Conservation (phyloP, 2,888 invertebrate species). For the Chirona hameri region DNA sequence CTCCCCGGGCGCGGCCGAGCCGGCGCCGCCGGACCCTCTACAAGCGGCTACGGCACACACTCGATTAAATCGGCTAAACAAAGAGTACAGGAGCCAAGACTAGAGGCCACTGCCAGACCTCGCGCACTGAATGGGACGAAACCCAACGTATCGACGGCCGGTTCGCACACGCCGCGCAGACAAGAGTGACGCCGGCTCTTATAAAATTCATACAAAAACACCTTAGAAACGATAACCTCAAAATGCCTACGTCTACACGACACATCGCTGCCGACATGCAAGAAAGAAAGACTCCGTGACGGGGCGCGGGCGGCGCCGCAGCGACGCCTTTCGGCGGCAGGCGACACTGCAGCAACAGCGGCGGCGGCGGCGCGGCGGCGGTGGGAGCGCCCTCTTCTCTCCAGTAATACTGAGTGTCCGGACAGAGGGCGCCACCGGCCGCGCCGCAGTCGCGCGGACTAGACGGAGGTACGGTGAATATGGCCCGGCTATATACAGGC, state of each 20-base stretch:
- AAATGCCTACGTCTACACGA: slow-evolving; percentile 8
- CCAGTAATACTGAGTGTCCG: no score
- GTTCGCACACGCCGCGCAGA: no score
- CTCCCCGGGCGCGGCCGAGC: no score
- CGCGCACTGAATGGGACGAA: no score
- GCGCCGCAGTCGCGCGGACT: neutral
- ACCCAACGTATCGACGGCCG: no score
- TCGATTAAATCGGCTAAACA: no score
- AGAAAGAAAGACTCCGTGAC: neutral
- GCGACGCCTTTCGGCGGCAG: neutral
- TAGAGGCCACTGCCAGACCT: no score
- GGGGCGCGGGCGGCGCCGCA: neutral
- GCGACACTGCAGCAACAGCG: neutral
- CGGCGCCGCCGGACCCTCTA: no score
- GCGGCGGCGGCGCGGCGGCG: neutral
- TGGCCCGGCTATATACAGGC: neutral
- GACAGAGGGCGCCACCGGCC: no score
- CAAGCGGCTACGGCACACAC: no score
- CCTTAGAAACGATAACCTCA: neutral
- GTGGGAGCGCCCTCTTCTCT: neutral
- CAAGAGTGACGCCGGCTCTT: neutral
- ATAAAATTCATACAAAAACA: slow-evolving; percentile 26
- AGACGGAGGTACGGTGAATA: neutral
- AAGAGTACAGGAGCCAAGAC: no score
- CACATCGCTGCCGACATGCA: neutral